A percentile compares a stretch with the other conserved stretches of the same genome.
These are phyloP conservation scores for Lophius piscatorius DNA, from an alignment of 2,113 vertebrate species.

Conservation along the genomic window DNA sequence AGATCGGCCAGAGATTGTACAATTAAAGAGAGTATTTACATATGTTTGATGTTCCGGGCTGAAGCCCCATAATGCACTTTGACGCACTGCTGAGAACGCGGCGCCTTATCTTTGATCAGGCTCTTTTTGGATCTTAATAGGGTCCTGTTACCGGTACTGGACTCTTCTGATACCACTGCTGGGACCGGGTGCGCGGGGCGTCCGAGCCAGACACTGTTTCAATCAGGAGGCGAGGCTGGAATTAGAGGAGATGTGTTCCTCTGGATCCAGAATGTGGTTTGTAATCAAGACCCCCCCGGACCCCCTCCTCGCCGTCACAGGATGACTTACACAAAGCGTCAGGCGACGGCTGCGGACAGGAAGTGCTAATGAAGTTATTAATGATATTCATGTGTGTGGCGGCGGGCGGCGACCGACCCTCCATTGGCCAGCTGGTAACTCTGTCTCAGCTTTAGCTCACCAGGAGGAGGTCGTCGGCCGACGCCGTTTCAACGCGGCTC, in stretches of 20 bases:
- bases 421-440: constrained; percentile 58
- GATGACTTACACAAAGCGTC: constrained; percentile 1
- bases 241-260: constrained; percentile 69
- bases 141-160: constrained; percentile 57
- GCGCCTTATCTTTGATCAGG: constrained; percentile 59
- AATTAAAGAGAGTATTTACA: constrained; percentile 52
- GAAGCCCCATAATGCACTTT: constrained; percentile 43
- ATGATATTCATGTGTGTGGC: constrained; percentile 72
- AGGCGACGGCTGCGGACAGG: constrained; percentile 58
- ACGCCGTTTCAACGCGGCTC: no score
- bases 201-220: constrained; percentile 62
- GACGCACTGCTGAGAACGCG: constrained; percentile 38
- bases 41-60: constrained; percentile 56
- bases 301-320: not conserved
- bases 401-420: constrained; percentile 45
- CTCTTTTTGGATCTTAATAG: constrained; percentile 41
- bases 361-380: constrained; percentile 76
- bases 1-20: constrained; percentile 35
- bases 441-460: constrained; percentile 39
- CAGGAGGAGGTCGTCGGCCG: no score
- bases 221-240: constrained; percentile 55
- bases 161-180: constrained; percentile 54
- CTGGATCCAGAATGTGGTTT: constrained; percentile 56
- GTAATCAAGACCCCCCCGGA: constrained; percentile 68
- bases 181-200: constrained; percentile 51